Conservation (phyloP, 2,113 vertebrate species). For the Podarcis muralis region DNA sequence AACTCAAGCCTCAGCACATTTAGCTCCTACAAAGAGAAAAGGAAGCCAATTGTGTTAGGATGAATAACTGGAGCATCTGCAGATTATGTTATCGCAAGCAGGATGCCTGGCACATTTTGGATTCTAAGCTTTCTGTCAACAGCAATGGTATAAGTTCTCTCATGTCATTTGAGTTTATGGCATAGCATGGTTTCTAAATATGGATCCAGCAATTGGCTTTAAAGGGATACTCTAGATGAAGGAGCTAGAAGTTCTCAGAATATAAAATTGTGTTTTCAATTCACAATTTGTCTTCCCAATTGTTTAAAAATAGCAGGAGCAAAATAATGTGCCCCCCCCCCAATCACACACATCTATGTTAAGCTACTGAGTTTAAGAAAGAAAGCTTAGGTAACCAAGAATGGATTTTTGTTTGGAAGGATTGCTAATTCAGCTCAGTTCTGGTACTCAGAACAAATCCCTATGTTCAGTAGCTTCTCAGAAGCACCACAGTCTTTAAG, state of each 20-base stretch:
- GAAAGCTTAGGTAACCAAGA: no score
- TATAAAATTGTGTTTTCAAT: neutral
- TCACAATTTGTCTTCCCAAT: neutral
- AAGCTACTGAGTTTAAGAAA: no score
- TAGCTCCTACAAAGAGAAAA: neutral
- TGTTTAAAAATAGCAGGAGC: neutral
- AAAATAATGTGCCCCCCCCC: no score
- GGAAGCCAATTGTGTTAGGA: slow-evolving; percentile 14
- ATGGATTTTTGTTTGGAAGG: no score
- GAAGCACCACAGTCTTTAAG: no score
- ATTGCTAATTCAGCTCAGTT: no score
- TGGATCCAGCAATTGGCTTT: neutral
- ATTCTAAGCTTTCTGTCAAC: slow-evolving; percentile 10
- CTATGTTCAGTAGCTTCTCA: no score
- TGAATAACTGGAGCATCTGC: slow-evolving; percentile 25
- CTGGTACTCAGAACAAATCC: no score
- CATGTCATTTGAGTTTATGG: neutral
- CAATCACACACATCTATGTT: no score
- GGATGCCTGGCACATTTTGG: neutral
- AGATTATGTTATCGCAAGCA: slow-evolving; percentile 13
- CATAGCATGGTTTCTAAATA: neutral
- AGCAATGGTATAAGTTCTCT: neutral
- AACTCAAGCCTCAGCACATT: neutral
- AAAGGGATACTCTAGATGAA: neutral
- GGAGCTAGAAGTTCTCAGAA: neutral